These are phyloP conservation scores for Meteorus cinctellus DNA, from an alignment of 2,888 invertebrate genomes.

Conservation along the genomic window DNA sequence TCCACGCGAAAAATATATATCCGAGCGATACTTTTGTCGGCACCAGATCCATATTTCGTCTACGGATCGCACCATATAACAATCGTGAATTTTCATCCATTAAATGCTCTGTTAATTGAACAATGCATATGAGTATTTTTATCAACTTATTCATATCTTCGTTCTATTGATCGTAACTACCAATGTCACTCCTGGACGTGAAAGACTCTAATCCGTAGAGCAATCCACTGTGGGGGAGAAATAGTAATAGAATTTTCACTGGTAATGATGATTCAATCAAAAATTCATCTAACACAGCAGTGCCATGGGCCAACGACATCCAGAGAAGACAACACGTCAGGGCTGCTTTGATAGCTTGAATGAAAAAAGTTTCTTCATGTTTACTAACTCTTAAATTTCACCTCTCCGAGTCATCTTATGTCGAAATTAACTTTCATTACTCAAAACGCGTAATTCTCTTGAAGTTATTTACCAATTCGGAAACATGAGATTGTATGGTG, in stretches of 20 bases:
- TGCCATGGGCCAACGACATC: conserved; percentile 50
- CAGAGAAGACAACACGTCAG: conserved; percentile 48
- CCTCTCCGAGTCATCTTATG: no score
- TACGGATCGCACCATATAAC: neutral
- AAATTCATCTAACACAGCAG: conserved; percentile 47
- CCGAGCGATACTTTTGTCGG: conserved; percentile 41
- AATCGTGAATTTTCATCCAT: conserved; percentile 11
- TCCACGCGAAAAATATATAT: conserved; percentile 46
- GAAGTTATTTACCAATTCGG: neutral
- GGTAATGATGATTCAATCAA: conserved; percentile 30
- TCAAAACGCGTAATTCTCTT: no score
- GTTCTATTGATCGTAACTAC: conserved; percentile 32
- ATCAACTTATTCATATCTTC: neutral
- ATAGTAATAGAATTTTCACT: conserved; percentile 40
- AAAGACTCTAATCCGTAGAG: conserved; percentile 52
- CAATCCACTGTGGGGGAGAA: conserved; percentile 53
- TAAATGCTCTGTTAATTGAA: neutral
- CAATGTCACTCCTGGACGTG: conserved; percentile 41
- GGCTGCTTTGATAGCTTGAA: conserved; percentile 50
- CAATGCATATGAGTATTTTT: neutral
- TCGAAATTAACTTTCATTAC: no score
- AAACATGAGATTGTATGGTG: no score
- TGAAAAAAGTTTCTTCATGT: conserved; percentile 4
- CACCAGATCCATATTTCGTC: neutral
- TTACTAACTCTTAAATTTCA: neutral